Evolutionary conservation across 2,797 vertebrate genomes (phyloP), one percentile per base, ranked within the genome.

Genomic region (Chelmon rostratus): DNA sequence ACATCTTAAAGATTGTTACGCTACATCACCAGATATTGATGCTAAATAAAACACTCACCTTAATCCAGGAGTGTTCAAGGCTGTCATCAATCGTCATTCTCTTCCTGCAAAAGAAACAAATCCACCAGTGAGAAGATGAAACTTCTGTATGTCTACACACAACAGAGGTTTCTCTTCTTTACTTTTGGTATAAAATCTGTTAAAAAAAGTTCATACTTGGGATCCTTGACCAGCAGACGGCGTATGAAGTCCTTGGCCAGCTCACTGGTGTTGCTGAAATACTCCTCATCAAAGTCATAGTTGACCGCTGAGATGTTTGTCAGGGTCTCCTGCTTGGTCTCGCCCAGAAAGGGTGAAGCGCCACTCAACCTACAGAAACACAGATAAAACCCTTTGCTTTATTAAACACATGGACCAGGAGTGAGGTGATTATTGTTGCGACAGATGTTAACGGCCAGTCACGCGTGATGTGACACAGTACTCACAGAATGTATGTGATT

Each of bases 401-500:
- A 82, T 37, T 8, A 31, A 70, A 49, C 13, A 37, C 2, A 2
- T 0, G 15, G 31, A 56, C 18, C 31, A 37, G n/a, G 18, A 33
- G 13, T 6, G 31, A 25, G 12, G 62, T 16, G 42, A 73, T 46
- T 71, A 71, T n/a, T 4, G 35, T 66, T 52, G 42, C 9, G 19
- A 18, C n/a, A 50, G 21, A 72, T 25, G 18, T 28, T 9, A 59
- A 52, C 33, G 19, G 5, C 10, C 28, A 11, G 23, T 8, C 2
- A 10, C 28, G 31, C 2, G 3, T 9, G 54, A 70, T 35, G 31
- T 42, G 25, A 66, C 68, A 8, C 6, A 16, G n/a, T 85, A 98
- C 98, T 99, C 91, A 99, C 98, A 99, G 94, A 83, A 99, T 99
- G 83, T 99, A 99, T 0, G 98, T 99, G 93, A 99, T 99, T 13